These are phyloP conservation scores for Furcula furcula DNA, from an alignment of 2,888 invertebrate genomes.

Conservation along the genomic window DNA sequence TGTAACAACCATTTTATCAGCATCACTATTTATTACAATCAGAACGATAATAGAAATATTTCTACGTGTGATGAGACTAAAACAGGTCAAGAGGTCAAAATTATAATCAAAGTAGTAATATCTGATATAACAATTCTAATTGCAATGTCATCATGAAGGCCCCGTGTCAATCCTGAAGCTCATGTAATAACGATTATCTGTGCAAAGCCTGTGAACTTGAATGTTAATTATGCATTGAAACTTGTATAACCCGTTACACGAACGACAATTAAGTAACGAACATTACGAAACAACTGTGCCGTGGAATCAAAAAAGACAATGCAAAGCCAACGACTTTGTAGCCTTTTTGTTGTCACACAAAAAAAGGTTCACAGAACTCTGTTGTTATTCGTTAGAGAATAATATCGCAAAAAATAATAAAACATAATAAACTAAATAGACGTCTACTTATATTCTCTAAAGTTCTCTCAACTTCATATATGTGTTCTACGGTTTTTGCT, in stretches of 20 bases:
- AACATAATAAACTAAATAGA: too few species aligned
- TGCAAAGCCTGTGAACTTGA: constrained; percentile 36
- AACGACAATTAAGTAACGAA: constrained; percentile 22
- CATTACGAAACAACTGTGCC: constrained; percentile 21
- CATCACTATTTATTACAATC: too few species aligned
- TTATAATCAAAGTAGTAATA: too few species aligned
- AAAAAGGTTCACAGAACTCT: background rate
- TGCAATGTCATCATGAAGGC: constrained; percentile 19
- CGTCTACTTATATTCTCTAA: too few species aligned
- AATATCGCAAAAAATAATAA: too few species aligned
- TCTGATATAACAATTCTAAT: constrained; percentile 9
- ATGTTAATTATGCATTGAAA: constrained; percentile 41
- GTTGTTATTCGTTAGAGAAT: background rate
- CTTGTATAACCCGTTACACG: constrained; percentile 32
- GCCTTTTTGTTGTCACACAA: background rate
- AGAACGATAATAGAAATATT: too few species aligned
- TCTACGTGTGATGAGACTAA: too few species aligned
- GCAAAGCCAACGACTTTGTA: constrained; percentile 11
- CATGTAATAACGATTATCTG: constrained; percentile 25
- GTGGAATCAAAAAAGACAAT: constrained; percentile 14
- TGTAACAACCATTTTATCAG: too few species aligned
- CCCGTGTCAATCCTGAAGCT: constrained; percentile 11
- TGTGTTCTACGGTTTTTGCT: too few species aligned
- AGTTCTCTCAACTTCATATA: too few species aligned
- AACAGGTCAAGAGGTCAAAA: too few species aligned